Conservation (phyloP, 2,888 invertebrate species). For the Orthosia gothica region DNA sequence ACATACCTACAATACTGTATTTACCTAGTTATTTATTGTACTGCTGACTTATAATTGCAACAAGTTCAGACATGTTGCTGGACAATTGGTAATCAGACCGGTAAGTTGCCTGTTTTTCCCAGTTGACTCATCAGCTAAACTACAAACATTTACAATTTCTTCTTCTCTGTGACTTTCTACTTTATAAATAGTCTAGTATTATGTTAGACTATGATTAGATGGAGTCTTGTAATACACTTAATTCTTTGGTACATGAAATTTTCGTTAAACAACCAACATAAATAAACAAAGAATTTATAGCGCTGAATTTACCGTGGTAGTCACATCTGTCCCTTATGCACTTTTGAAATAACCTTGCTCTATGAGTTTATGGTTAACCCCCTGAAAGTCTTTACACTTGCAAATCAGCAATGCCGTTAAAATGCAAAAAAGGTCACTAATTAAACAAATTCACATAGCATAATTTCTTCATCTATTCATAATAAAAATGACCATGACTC, state of each 20-base stretch:
- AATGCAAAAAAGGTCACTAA: conserved; percentile 17
- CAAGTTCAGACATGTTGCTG: conserved; percentile 41
- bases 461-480: conserved; percentile 21
- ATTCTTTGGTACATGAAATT: no score
- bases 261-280: no score
- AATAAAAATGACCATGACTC: conserved; percentile 9
- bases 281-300: no score
- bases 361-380: no score
- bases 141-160: neutral
- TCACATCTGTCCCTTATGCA: no score
- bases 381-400: neutral
- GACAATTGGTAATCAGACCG: conserved; percentile 35
- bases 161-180: neutral
- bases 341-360: neutral
- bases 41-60: neutral
- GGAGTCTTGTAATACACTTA: no score
- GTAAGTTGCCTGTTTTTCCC: neutral
- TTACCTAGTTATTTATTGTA: neutral
- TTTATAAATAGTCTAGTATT: no score
- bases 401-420: neutral
- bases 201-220: no score
- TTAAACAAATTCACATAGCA: conserved; percentile 53
- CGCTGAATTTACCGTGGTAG: no score
- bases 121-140: conserved; percentile 18
- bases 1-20: neutral